Percentiles rank a stretch among this genome's conserved stretches.
phyloP scores from a whole-genome alignment of 2,888 invertebrate genomes.

The Sthenelais limicola region DNA sequence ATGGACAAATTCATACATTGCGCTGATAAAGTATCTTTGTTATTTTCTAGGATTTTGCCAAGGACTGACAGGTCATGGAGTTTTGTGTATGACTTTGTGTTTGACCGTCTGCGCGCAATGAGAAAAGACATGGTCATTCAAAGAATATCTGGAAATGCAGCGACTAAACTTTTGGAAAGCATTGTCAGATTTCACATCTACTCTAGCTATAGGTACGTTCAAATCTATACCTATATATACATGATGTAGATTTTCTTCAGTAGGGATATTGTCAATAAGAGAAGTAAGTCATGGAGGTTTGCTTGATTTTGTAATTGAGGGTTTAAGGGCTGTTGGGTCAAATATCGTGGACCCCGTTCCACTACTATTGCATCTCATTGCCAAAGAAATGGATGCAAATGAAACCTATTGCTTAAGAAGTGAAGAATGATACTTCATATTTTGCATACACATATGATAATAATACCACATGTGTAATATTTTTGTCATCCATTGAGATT shows the following conservation, averaged over 20 bases:
- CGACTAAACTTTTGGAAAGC: slow-evolving; percentile 80
- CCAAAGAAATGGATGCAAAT: too few species aligned
- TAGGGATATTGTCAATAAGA: too few species aligned
- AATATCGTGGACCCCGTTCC: too few species aligned
- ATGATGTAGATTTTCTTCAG: too few species aligned
- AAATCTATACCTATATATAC: not conserved
- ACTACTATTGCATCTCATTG: too few species aligned
- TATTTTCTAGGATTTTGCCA: slow-evolving; percentile 62
- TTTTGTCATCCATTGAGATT: too few species aligned
- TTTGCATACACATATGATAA: too few species aligned
- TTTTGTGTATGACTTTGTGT: slow-evolving; percentile 82
- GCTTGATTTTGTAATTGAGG: too few species aligned
- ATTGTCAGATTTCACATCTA: slow-evolving; percentile 83
- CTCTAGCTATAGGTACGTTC: slow-evolving; percentile 79
- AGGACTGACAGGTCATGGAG: slow-evolving; percentile 73
- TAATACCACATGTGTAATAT: too few species aligned
- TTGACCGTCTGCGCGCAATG: slow-evolving; percentile 83
- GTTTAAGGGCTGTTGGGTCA: too few species aligned
- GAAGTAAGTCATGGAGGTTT: too few species aligned
- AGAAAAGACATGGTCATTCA: slow-evolving; percentile 87
- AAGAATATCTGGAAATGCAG: slow-evolving; percentile 75
- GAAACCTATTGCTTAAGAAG: too few species aligned
- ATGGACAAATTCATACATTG: not conserved
- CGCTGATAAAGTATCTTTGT: not conserved
- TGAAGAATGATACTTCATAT: not conserved